Evolutionary conservation across 2,113 vertebrate species (phyloP).

Genomic region (Cyanoderma ruficeps): DNA sequence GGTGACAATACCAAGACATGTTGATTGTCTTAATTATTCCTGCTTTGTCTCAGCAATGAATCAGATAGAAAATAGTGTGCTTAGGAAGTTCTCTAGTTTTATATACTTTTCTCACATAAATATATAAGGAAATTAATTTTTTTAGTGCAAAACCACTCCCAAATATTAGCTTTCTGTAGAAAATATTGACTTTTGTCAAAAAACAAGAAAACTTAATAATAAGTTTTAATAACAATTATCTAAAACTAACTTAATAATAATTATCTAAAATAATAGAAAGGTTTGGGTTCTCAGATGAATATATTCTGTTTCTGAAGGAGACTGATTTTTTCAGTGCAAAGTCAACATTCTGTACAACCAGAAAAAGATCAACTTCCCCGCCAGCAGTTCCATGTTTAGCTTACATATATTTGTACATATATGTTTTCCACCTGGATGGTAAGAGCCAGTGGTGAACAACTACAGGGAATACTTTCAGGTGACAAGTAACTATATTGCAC

Average conservation of each 20-base stretch:
- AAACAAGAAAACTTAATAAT: not conserved
- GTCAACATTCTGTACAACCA: not conserved
- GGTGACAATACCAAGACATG: rapidly evolving
- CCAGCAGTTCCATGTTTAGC: not conserved
- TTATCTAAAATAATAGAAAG: not conserved
- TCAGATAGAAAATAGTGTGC: not conserved
- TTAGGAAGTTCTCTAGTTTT: not conserved
- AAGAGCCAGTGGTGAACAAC: not conserved
- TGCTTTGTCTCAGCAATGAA: not conserved
- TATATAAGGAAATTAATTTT: not conserved
- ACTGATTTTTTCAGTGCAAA: not conserved
- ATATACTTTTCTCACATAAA: not conserved
- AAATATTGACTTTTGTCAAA: not conserved
- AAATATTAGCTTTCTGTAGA: not conserved
- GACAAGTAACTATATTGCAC: not conserved
- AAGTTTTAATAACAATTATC: too few relatives aligned
- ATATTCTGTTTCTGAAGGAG: not conserved
- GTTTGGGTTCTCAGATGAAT: not conserved
- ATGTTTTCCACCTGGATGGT: not conserved
- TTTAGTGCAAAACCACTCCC: not conserved
- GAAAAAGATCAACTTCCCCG: not conserved
- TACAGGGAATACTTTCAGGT: not conserved
- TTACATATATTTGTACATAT: not conserved
- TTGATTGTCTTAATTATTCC: not conserved
- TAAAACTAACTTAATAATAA: too few relatives aligned